Evolutionary conservation across 2,797 vertebrate species (phyloP).

Genomic region (Crocodylus rhombifer): DNA sequence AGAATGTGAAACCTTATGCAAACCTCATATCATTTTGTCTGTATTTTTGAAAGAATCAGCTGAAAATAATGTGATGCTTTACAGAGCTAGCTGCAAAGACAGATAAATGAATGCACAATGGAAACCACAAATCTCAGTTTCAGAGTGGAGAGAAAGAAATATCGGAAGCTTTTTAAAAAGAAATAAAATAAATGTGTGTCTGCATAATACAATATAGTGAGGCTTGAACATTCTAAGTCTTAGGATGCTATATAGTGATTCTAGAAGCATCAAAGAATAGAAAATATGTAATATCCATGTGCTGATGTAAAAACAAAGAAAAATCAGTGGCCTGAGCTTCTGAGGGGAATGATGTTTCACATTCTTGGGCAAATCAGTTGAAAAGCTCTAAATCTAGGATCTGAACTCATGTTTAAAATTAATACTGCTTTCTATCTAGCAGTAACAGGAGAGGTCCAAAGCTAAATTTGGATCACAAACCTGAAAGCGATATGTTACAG

Average conservation of each 20-base stretch:
- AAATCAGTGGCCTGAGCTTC: background rate
- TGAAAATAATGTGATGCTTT: background rate
- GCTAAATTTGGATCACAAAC: background rate
- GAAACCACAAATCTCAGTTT: background rate
- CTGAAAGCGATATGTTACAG: background rate
- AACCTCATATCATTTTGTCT: background rate
- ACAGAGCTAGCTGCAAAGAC: background rate
- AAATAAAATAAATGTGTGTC: background rate
- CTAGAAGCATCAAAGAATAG: background rate
- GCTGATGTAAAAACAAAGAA: slow-evolving; percentile 5
- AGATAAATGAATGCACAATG: background rate
- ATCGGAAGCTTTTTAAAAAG: background rate
- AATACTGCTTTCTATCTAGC: background rate
- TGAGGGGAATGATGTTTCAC: background rate
- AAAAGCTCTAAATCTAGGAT: slow-evolving; percentile 2
- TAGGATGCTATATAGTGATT: background rate
- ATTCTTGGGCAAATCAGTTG: background rate
- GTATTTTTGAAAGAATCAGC: background rate
- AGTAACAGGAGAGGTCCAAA: background rate
- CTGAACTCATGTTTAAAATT: background rate
- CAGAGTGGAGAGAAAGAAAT: background rate
- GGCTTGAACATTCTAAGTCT: background rate
- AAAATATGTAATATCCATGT: background rate
- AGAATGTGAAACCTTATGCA: background rate
- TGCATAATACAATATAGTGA: background rate